Evolutionary conservation across 2,797 vertebrate species (phyloP).

Genomic region (Macroramphosus scolopax): DNA sequence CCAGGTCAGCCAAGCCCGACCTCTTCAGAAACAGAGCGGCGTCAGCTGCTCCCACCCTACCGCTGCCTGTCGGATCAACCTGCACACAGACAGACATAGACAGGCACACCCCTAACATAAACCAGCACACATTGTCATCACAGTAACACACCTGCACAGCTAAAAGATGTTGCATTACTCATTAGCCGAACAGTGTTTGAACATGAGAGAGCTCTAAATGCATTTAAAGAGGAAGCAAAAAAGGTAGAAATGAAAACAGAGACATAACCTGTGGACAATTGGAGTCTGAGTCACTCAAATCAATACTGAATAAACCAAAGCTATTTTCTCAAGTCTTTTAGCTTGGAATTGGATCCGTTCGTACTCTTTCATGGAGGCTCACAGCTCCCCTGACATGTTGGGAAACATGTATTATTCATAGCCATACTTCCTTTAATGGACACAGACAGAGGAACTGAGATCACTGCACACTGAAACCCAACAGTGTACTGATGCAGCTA

Average conservation of each 20-base stretch:
- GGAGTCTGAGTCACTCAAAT: slow-evolving; percentile 33
- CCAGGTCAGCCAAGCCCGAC: slow-evolving; percentile 91
- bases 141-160: slow-evolving; percentile 2
- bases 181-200: neutral
- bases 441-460: slow-evolving; percentile 33
- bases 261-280: neutral
- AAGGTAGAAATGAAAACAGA: slow-evolving; percentile 23
- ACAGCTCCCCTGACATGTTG: slow-evolving; percentile 39
- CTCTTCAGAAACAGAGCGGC: slow-evolving; percentile 95
- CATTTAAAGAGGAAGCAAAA: neutral
- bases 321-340: slow-evolving; percentile 37
- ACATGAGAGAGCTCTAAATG: neutral
- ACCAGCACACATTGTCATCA: neutral
- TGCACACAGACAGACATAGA: slow-evolving; percentile 25
- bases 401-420: slow-evolving; percentile 72
- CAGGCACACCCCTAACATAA: neutral
- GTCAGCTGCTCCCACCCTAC: slow-evolving; percentile 90
- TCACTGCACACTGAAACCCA: slow-evolving; percentile 19
- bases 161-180: slow-evolving; percentile 3
- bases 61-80: slow-evolving; percentile 90
- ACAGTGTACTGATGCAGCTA: slow-evolving; percentile 8
- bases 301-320: slow-evolving; percentile 50
- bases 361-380: slow-evolving; percentile 39
- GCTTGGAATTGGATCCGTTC: slow-evolving; percentile 27
- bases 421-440: slow-evolving; percentile 46